Base-by-base conservation (phyloP, 2,888 invertebrate species). In the Dilophus febrilis region DNA sequence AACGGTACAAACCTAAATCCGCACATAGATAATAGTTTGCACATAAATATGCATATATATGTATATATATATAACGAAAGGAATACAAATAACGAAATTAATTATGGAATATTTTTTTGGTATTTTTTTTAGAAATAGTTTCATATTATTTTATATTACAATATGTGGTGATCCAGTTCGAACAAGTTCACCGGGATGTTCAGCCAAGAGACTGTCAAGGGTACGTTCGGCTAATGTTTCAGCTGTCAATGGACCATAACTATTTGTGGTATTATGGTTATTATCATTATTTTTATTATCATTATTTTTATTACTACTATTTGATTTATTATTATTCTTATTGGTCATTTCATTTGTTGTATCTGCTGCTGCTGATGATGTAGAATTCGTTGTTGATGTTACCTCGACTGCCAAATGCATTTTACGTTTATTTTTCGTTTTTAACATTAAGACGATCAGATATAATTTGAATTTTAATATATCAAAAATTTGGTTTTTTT, bases 141-240 rank as follows among this genome's bases (percentile, higher is more conserved):
- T 16, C 16, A 22, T 2, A 12, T 12, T 13, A 13, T n/a, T n/a
- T n/a, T n/a, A n/a, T n/a, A 68, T 66, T 51, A 92, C 81, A 60
- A 95, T 81, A 67, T 90, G 83, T 2, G 92, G 92, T 56, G 84
- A 78, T n/a, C 94, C 95, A 48, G 97, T 97, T 57, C 90, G 74
- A 44, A 92, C 80, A 48, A 95, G 66, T 64, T 90, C 88, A 14
- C 90, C 91, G 3, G 90, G 88, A 65, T 91, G 90, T 55, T 91
- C 90, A 40, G 86, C 81, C 44, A 91, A 64, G 45, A 87, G 67
- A 37, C 84, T 82, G 57, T 86, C 86, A 45, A 87, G 64, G 3
- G 87, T 85, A 47, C 86, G 69, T 55, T 88, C 87, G 35, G 85
- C 82, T 47, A 87, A 64, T 37, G 83, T 68, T 58, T 86, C 86